Evolutionary conservation across 30 jellyfish, hydroid and myxozoan species (phyloP).

Genomic region (Sanderia malayensis): DNA sequence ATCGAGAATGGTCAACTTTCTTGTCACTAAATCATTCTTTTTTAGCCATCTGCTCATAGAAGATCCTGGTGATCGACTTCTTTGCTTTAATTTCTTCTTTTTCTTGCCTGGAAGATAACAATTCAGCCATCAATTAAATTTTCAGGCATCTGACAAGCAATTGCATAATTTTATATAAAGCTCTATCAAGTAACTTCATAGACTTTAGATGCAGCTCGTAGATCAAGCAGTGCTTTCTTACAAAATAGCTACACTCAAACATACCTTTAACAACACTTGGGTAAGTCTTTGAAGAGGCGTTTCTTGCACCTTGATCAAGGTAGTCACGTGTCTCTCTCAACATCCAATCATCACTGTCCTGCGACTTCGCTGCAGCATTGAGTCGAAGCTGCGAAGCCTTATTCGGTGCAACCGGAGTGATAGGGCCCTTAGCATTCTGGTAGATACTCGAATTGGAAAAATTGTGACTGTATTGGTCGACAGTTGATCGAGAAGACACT

Average conservation of each 20-base stretch:
- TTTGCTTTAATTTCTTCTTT: constrained; percentile 42
- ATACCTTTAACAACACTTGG: not conserved
- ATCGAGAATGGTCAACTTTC: constrained; percentile 77
- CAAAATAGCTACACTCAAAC: not conserved
- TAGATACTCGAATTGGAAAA: not conserved
- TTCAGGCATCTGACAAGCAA: too few relatives aligned
- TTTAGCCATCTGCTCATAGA: constrained; percentile 73
- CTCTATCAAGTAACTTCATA: too few relatives aligned
- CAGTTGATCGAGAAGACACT: constrained; percentile 13
- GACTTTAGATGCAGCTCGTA: too few relatives aligned
- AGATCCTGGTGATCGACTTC: constrained; percentile 58
- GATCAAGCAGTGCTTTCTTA: too few relatives aligned
- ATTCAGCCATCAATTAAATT: too few relatives aligned
- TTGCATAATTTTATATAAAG: too few relatives aligned
- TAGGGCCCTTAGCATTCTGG: constrained; percentile 13
- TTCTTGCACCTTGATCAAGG: too few relatives aligned
- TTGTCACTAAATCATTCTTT: constrained; percentile 64
- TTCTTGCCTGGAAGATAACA: too few relatives aligned
- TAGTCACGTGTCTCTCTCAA: constrained; percentile 47
- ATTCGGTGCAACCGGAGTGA: constrained; percentile 55
- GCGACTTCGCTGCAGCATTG: constrained; percentile 24
- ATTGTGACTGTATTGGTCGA: not conserved
- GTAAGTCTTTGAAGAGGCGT: too few relatives aligned
- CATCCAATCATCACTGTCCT: constrained; percentile 38
- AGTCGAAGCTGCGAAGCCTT: constrained; percentile 44